Evolutionary conservation across 1,140 invertebrate species (phyloP).

Genomic region (Papilio aristodemus): DNA sequence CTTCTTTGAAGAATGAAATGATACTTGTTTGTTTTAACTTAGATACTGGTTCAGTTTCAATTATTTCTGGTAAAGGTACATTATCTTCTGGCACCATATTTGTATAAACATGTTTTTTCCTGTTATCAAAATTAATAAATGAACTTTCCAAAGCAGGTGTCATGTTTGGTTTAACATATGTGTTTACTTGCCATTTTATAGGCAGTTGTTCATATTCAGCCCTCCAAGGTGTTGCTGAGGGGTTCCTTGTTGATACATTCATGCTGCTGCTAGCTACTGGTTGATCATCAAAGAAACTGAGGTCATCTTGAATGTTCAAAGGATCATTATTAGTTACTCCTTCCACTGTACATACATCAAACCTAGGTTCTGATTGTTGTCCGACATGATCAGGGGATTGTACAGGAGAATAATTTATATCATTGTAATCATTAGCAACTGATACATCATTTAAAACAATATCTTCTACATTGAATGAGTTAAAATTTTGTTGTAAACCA

Average conservation of each 20-base stretch:
- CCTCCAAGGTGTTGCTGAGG: conserved; percentile 69
- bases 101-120: conserved; percentile 75
- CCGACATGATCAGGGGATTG: conserved; percentile 50
- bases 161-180: conserved; percentile 73
- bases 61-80: conserved; percentile 48
- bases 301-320: conserved; percentile 59
- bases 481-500: conserved; percentile 45
- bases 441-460: conserved; percentile 63
- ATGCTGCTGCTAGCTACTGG: conserved; percentile 71
- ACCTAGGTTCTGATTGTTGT: conserved; percentile 28
- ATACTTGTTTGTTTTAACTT: conserved; percentile 71
- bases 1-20: conserved; percentile 72
- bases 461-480: conserved; percentile 64
- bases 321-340: conserved; percentile 50
- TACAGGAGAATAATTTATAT: conserved; percentile 68
- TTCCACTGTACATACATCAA: conserved; percentile 4
- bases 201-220: conserved; percentile 68
- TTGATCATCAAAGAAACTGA: conserved; percentile 71
- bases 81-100: conserved; percentile 55
- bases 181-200: conserved; percentile 71
- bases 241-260: conserved; percentile 62
- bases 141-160: conserved; percentile 72
- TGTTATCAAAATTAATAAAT: conserved; percentile 62
- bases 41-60: conserved; percentile 45
- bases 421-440: conserved; percentile 44